Evolutionary conservation across 1,140 invertebrate genomes (phyloP).

Genomic region (Drosophila truncata): DNA sequence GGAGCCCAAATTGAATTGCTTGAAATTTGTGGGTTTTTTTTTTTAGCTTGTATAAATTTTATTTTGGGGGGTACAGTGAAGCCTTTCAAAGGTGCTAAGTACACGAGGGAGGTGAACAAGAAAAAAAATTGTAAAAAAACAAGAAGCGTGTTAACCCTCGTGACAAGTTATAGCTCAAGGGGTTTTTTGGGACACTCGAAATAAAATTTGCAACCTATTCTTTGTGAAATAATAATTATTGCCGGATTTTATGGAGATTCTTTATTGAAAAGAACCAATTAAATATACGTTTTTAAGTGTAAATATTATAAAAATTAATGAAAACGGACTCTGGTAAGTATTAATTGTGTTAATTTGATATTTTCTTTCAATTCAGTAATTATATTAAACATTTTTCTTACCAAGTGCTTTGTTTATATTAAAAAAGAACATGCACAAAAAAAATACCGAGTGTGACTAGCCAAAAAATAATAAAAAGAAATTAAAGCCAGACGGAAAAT

Average conservation of each 20-base stretch:
- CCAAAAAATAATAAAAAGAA: constrained; percentile 25
- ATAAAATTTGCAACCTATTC: neutral
- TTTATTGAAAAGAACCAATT: neutral
- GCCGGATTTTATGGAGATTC: neutral
- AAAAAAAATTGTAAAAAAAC: neutral
- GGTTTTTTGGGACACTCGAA: constrained; percentile 1
- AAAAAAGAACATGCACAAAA: constrained; percentile 21
- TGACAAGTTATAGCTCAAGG: constrained; percentile 47
- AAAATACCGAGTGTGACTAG: neutral
- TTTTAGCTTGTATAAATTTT: constrained; percentile 17
- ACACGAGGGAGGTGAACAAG: constrained; percentile 28
- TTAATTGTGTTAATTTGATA: too few relatives aligned
- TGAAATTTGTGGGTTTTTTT: constrained; percentile 36
- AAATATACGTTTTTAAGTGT: neutral
- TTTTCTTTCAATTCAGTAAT: too few relatives aligned
- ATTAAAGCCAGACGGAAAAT: constrained; percentile 28
- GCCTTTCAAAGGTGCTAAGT: constrained; percentile 75
- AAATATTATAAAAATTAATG: neutral
- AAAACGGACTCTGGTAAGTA: too few relatives aligned
- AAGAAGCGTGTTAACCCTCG: constrained; percentile 52
- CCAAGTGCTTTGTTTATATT: constrained; percentile 26
- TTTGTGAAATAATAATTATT: too few relatives aligned
- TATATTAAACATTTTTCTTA: constrained; percentile 26
- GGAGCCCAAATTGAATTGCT: constrained; percentile 68
- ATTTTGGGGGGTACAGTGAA: constrained; percentile 36